Conservation (phyloP, 2,113 vertebrate species). For the Acrocephalus kingi region DNA sequence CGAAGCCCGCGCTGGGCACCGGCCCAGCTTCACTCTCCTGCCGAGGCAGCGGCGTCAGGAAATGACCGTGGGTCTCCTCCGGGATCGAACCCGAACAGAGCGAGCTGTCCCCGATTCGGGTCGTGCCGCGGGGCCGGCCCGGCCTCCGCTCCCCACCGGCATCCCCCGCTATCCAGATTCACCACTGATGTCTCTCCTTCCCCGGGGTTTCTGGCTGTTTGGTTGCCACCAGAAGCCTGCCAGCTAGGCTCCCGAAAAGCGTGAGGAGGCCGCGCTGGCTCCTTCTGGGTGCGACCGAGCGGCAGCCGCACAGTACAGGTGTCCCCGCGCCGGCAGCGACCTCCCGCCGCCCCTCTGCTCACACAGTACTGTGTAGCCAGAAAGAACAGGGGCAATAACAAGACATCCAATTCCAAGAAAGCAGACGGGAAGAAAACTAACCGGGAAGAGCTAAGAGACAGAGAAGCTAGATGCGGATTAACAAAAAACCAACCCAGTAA, state of each 20-base stretch:
- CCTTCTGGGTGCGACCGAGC: fast-evolving
- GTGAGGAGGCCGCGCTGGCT: too few species aligned
- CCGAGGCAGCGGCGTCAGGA: not conserved
- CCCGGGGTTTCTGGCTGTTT: too few species aligned
- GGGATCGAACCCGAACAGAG: not conserved
- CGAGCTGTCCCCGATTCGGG: too few species aligned
- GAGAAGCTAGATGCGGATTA: not conserved
- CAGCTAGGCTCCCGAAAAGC: not conserved
- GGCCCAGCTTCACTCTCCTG: not conserved
- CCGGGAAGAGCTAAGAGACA: too few species aligned
- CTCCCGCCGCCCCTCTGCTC: not conserved
- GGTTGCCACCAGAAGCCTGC: fast-evolving
- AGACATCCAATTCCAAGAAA: not conserved
- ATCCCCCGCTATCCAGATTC: not conserved
- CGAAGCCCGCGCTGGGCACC: not conserved
- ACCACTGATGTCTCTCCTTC: fast-evolving
- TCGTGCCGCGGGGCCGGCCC: too few species aligned
- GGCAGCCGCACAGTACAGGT: fast-evolving
- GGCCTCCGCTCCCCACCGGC: fast-evolving
- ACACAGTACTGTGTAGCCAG: not conserved
- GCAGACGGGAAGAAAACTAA: not conserved
- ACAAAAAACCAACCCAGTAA: fast-evolving
- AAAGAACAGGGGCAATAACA: not conserved
- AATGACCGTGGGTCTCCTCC: not conserved
- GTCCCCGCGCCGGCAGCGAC: not conserved